Evolutionary conservation across 2,888 invertebrate genomes (phyloP), one percentile per base, ranked within the genome.

Genomic region (Anaspis maculata): DNA sequence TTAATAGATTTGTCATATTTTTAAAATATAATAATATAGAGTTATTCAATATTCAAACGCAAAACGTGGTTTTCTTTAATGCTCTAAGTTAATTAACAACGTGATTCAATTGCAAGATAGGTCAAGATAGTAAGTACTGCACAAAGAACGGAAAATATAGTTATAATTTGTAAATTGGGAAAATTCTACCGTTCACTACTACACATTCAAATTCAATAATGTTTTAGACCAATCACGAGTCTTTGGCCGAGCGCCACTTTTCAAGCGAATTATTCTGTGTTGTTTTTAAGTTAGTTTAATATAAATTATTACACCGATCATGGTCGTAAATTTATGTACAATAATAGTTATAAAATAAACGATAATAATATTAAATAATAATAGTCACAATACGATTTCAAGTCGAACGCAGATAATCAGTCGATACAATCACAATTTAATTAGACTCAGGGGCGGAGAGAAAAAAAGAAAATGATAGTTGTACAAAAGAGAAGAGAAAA

Each of bases 381-480:
- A 27, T 15, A 24, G 3, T 26, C 31, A 13, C n/a, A 25, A 31
- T 23, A 39, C 32, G 23, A 34, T 32, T 32, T 32, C 35, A 30
- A 41, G 26, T 25, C 5, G 5, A 25, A 10, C 11, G 10, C 36
- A 40, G 26, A 25, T 15, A 34, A 33, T 38, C 39, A 44, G 39
- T 34, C 44, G 40, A 40, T 39, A 40, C 32, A 40, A 35, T 40
- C 41, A 39, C 41, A 44, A 37, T 44, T 44, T 41, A 40, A 36
- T 41, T 41, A 34, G 27, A 39, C 30, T 19, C n/a, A n/a, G n/a
- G n/a, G n/a, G n/a, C n/a, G 34, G 25, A 32, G 16, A 24, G 12
- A 27, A 22, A 29, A 28, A 30, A 22, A 22, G 13, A 29, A 3
- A 21, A 27, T 30, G 7, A 25, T 16, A 24, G n/a, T n/a, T n/a